Evolutionary conservation across 2,888 invertebrate species (phyloP).

Genomic region (Eurytoma californica): DNA sequence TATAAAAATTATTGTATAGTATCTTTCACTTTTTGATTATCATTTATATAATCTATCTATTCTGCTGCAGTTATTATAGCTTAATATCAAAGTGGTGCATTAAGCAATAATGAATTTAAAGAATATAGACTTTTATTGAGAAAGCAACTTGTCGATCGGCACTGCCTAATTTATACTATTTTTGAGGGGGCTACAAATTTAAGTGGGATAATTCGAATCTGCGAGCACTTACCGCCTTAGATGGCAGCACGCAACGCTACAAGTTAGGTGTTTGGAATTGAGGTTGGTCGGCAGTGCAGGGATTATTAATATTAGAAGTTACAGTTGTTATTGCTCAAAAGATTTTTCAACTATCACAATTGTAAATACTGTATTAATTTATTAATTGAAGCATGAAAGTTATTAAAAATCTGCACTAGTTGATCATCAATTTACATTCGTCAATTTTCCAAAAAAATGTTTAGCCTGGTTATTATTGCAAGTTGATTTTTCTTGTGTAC

Average conservation of each 20-base stretch:
- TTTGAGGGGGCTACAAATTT: slow-evolving; percentile 11
- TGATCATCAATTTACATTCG: too few species aligned
- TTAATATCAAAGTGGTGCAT: too few species aligned
- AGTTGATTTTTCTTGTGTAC: too few species aligned
- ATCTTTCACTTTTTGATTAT: too few species aligned
- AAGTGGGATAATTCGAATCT: slow-evolving; percentile 44
- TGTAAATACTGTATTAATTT: not conserved
- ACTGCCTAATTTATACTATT: not conserved
- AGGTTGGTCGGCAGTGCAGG: slow-evolving; percentile 36
- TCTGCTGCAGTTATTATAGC: too few species aligned
- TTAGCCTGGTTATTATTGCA: too few species aligned
- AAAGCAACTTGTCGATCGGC: slow-evolving; percentile 42
- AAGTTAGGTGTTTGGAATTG: slow-evolving; percentile 19
- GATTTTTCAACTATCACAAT: not conserved
- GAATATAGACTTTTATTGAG: not conserved
- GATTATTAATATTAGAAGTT: slow-evolving; percentile 11
- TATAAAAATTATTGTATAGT: too few species aligned
- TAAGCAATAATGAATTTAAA: too few species aligned
- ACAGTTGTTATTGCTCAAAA: not conserved
- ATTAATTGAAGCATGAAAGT: too few species aligned
- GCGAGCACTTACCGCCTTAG: slow-evolving; percentile 53
- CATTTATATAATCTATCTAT: too few species aligned
- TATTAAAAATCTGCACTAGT: too few species aligned
- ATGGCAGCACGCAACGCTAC: slow-evolving; percentile 51
- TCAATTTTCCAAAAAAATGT: too few species aligned